phyloP scores from a whole-genome alignment of 2,113 vertebrate genomes.

The Myocastor coypus region DNA sequence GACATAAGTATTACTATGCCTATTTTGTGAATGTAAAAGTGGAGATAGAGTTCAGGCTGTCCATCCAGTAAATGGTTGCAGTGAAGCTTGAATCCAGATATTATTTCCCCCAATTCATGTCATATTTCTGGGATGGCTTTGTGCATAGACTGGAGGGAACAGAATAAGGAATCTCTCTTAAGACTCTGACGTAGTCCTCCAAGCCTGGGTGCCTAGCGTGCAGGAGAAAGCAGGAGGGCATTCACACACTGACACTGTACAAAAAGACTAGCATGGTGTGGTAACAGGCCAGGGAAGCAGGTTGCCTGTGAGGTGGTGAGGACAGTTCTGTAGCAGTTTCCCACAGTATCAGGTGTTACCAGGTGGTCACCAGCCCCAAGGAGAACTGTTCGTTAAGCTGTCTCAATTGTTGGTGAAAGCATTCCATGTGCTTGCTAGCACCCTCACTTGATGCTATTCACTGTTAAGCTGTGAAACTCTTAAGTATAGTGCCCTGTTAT shows the following conservation, averaged over 20 bases:
- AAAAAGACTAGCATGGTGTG: neutral
- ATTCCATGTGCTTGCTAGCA: neutral
- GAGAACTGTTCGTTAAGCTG: neutral
- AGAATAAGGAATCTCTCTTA: neutral
- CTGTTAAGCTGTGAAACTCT: neutral
- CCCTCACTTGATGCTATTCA: neutral
- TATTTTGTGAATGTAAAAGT: neutral
- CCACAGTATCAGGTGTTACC: rapidly evolving
- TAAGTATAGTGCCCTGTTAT: neutral
- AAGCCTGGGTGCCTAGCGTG: neutral
- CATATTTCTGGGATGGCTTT: neutral
- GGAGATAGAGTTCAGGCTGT: neutral
- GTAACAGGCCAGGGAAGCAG: neutral
- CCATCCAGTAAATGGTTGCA: neutral
- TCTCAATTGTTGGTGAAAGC: neutral
- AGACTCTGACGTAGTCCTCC: neutral
- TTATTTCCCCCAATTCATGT: neutral
- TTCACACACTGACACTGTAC: too few relatives aligned
- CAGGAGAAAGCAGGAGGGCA: neutral
- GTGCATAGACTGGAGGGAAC: neutral
- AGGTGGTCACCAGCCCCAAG: neutral
- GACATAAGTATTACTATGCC: neutral
- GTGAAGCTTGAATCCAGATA: neutral
- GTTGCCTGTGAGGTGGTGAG: neutral
- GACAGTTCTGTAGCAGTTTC: neutral